Evolutionary conservation across 2,888 invertebrate genomes (phyloP).

Genomic region (Ormyrus pomaceus): DNA sequence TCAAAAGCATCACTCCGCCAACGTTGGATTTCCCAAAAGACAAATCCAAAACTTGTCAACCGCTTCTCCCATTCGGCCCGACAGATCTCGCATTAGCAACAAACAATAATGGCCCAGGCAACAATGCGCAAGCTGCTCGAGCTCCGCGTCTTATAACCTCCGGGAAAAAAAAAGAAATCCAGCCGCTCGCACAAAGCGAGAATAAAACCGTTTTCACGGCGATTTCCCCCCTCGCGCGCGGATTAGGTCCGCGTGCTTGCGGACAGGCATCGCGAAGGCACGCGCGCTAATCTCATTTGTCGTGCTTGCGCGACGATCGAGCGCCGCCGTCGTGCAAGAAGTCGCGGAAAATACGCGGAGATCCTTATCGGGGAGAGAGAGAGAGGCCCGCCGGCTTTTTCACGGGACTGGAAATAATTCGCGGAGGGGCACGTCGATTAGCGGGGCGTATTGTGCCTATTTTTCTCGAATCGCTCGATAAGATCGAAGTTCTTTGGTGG

Average conservation of each 20-base stretch:
- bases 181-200: background rate
- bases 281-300: slow-evolving; percentile 43
- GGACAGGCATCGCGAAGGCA: background rate
- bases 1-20: too few relatives aligned
- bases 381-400: too few relatives aligned
- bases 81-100: too few relatives aligned
- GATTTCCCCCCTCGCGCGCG: background rate
- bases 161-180: background rate
- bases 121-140: too few relatives aligned
- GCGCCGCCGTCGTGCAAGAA: background rate
- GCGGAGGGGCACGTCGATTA: slow-evolving; percentile 31
- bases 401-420: background rate
- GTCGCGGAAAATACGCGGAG: background rate
- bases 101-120: too few relatives aligned
- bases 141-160: too few relatives aligned
- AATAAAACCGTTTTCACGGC: slow-evolving; percentile 19
- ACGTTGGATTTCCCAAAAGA: too few relatives aligned
- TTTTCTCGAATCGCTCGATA: too few relatives aligned
- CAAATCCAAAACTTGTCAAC: too few relatives aligned
- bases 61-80: too few relatives aligned
- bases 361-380: slow-evolving; percentile 16
- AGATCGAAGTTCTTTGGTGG: too few relatives aligned
- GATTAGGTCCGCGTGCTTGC: slow-evolving; percentile 20
- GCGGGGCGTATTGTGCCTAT: background rate
- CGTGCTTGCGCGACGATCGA: slow-evolving; percentile 35